A percentile compares a stretch with the other conserved stretches of the same genome.
These are phyloP conservation scores for Amniataba percoides DNA, from an alignment of 2,797 vertebrate species.

Conservation along the genomic window DNA sequence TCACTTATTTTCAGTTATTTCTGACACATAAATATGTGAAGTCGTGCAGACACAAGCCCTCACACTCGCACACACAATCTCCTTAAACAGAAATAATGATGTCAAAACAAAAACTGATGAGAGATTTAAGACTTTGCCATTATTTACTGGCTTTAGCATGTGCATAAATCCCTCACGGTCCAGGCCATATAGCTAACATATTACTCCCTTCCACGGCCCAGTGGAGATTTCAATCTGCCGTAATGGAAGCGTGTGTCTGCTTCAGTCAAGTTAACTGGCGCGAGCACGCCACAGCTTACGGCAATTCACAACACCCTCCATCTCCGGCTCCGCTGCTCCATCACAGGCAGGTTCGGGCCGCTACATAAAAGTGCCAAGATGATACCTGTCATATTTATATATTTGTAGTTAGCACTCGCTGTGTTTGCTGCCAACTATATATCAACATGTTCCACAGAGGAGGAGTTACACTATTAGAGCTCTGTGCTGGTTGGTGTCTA, in stretches of 20 bases:
- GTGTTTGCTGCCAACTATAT: constrained; percentile 3
- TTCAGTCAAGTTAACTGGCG: constrained; percentile 60
- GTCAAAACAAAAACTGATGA: constrained; percentile 14
- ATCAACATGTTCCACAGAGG: constrained; percentile 21
- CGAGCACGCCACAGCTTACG: constrained; percentile 23
- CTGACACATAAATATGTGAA: not conserved
- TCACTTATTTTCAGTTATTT: not conserved
- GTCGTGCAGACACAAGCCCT: not conserved
- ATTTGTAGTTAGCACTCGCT: constrained; percentile 15
- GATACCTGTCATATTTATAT: constrained; percentile 21
- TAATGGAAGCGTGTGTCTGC: constrained; percentile 64
- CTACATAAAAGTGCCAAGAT: constrained; percentile 34
- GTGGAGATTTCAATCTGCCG: constrained; percentile 69
- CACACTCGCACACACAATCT: not conserved
- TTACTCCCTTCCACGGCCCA: constrained; percentile 58
- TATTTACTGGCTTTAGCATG: constrained; percentile 35
- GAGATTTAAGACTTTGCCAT: constrained; percentile 28
- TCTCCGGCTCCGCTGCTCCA: constrained; percentile 26
- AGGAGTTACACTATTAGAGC: constrained; percentile 1
- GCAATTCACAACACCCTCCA: constrained; percentile 26
- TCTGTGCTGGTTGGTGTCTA: constrained; percentile 6
- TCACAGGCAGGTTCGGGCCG: constrained; percentile 15
- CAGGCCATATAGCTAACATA: constrained; percentile 59
- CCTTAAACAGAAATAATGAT: constrained; percentile 7
- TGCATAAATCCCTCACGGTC: constrained; percentile 60